These are phyloP conservation scores for Pseudochromis fuscus DNA, from an alignment of 2,797 vertebrate species.

Conservation along the genomic window DNA sequence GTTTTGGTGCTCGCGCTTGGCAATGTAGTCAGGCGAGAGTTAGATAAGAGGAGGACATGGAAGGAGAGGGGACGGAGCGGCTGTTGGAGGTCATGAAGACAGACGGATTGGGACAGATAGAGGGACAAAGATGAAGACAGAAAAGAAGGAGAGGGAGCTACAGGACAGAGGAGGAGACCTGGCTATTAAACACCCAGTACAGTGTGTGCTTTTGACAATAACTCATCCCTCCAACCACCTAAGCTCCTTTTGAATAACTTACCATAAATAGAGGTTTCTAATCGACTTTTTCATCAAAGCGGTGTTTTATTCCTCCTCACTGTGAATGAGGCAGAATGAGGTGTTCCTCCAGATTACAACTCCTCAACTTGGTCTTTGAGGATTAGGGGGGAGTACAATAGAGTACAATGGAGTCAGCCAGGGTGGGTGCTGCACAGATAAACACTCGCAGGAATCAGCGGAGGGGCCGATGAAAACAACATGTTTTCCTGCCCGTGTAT, in stretches of 20 bases:
- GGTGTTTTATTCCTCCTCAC: constrained; percentile 62
- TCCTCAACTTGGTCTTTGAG: constrained; percentile 73
- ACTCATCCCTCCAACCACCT: constrained; percentile 65
- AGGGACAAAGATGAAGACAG: constrained; percentile 49
- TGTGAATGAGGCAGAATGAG: constrained; percentile 75
- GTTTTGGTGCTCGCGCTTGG: constrained; percentile 70
- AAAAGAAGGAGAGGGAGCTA: constrained; percentile 19
- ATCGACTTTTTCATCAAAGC: constrained; percentile 77
- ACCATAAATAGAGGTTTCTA: constrained; percentile 81
- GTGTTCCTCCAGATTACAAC: constrained; percentile 81
- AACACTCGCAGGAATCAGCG: constrained; percentile 66
- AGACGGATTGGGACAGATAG: constrained; percentile 45
- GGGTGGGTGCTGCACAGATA: constrained; percentile 70
- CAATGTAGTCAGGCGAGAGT: constrained; percentile 43
- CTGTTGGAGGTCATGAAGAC: constrained; percentile 50
- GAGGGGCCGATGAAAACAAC: constrained; percentile 72
- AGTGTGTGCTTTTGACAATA: constrained; percentile 78
- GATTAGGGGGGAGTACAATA: constrained; percentile 72
- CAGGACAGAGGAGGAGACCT: constrained; percentile 53
- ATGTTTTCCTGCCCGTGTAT: constrained; percentile 70
- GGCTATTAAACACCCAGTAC: constrained; percentile 71
- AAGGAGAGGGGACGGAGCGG: constrained; percentile 32
- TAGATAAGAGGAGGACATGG: constrained; percentile 57
- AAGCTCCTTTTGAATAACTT: constrained; percentile 79
- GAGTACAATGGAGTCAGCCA: constrained; percentile 72